A percentile compares a stretch with the other conserved stretches of the same genome.
phyloP scores from a whole-genome alignment of 2,888 invertebrate species.

The Tromatobia lineatoria region DNA sequence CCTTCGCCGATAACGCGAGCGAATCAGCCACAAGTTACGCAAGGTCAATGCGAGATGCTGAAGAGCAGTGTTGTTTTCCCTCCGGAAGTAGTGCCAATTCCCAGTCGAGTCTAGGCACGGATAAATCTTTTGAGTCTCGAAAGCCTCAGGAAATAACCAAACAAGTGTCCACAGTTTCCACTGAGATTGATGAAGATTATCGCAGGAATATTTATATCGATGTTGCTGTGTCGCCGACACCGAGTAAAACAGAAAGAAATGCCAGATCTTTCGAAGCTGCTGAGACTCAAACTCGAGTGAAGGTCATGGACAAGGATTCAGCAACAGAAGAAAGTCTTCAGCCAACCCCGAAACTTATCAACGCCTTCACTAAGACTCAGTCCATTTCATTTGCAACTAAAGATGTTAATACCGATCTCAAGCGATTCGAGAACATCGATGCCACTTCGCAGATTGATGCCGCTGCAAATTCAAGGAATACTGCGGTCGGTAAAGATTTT shows the following conservation, averaged over 20 bases:
- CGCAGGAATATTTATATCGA: slow-evolving; percentile 35
- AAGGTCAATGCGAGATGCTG: slow-evolving; percentile 48
- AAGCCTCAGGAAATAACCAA: slow-evolving; percentile 29
- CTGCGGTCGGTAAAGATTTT: slow-evolving; percentile 60
- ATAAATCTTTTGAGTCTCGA: slow-evolving; percentile 15
- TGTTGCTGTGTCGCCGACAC: slow-evolving; percentile 27
- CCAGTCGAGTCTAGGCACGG: slow-evolving; percentile 16
- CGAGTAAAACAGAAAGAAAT: slow-evolving; percentile 6
- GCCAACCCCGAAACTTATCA: slow-evolving; percentile 1
- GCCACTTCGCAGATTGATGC: slow-evolving; percentile 29
- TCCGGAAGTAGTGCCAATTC: slow-evolving; percentile 25
- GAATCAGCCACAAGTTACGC: slow-evolving; percentile 45
- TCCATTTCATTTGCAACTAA: slow-evolving; percentile 11
- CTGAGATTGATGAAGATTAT: slow-evolving; percentile 44
- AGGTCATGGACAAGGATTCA: slow-evolving; percentile 30
- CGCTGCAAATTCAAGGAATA: slow-evolving; percentile 40
- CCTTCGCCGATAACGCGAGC: slow-evolving; percentile 37
- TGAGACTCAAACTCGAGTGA: slow-evolving; percentile 36
- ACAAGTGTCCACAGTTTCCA: slow-evolving; percentile 9
- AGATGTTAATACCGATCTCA: slow-evolving; percentile 57
- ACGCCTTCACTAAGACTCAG: slow-evolving; percentile 51
- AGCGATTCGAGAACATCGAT: not conserved
- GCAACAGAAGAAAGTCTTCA: slow-evolving; percentile 45
- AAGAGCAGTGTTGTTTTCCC: slow-evolving; percentile 44
- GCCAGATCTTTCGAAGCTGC: slow-evolving; percentile 28